Evolutionary conservation across 92 coral and sea anemone species (phyloP).

Genomic region (Montipora capitata): DNA sequence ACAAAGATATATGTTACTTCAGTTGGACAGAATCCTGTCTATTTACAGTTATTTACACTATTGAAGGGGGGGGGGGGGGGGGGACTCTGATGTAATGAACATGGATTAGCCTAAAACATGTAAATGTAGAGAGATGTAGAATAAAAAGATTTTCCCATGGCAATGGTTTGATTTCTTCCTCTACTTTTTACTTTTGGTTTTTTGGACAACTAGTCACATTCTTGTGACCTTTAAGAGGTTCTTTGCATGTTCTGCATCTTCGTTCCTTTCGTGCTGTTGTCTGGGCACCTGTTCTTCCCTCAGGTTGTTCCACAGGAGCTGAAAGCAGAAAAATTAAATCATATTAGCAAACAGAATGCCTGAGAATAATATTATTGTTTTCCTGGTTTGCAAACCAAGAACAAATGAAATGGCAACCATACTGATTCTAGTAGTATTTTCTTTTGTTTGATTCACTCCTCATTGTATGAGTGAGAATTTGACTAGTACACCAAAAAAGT

Average conservation of each 20-base stretch:
- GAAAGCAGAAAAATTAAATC: background rate
- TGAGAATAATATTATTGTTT: background rate
- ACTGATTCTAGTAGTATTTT: background rate
- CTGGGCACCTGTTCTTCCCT: background rate
- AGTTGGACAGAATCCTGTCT: too few relatives aligned
- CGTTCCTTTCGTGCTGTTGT: too few relatives aligned
- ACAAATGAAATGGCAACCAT: slow-evolving; percentile 16
- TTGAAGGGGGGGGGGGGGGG: too few relatives aligned
- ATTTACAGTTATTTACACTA: background rate
- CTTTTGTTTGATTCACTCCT: slow-evolving; percentile 4
- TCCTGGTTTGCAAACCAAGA: slow-evolving; percentile 24
- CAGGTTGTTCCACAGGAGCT: background rate
- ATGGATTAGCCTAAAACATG: too few relatives aligned
- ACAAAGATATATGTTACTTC: too few relatives aligned
- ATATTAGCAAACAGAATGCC: background rate
- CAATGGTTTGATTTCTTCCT: slow-evolving; percentile 8
- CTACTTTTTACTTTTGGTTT: too few relatives aligned
- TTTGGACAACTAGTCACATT: too few relatives aligned
- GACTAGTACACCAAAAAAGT: background rate
- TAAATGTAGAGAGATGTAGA: too few relatives aligned
- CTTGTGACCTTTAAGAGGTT: too few relatives aligned
- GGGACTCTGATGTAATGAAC: background rate
- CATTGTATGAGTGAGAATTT: background rate
- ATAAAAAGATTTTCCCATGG: too few relatives aligned
- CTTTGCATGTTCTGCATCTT: too few relatives aligned